phyloP scores from a whole-genome alignment of 2,113 vertebrate genomes.

The Piprites chloris region DNA sequence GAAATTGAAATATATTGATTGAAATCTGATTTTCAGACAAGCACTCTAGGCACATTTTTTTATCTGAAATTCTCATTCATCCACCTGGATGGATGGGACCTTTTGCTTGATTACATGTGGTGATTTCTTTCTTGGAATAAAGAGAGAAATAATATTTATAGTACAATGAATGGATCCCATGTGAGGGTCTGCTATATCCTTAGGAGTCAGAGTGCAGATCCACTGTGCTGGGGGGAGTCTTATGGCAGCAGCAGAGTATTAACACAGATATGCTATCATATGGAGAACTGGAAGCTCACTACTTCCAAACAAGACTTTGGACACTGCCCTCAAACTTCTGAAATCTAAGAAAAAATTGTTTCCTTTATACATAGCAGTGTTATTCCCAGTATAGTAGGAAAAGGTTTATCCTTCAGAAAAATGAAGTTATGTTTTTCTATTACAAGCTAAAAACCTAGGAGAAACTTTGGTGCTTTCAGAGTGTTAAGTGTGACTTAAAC shows the following conservation, averaged over 20 bases:
- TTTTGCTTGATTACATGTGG: background rate
- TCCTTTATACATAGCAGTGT: background rate
- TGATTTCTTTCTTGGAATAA: background rate
- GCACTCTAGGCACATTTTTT: background rate
- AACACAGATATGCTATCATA: fast-evolving
- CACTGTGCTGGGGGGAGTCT: background rate
- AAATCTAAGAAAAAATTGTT: background rate
- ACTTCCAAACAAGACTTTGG: background rate
- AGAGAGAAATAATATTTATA: background rate
- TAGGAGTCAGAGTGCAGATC: background rate
- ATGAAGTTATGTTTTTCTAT: background rate
- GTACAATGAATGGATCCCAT: background rate
- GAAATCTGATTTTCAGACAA: background rate
- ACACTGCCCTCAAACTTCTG: background rate
- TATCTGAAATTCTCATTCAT: background rate
- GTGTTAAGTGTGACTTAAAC: background rate
- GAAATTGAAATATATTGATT: constrained; percentile 4
- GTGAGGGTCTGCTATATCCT: background rate
- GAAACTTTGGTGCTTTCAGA: background rate
- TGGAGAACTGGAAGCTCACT: background rate
- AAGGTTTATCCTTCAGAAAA: background rate
- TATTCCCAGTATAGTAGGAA: background rate
- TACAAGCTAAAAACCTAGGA: background rate
- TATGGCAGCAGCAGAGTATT: background rate
- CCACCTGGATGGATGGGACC: background rate